Percentiles rank a stretch among this genome's conserved stretches.
Evolutionary conservation across 2,797 vertebrate genomes (phyloP).

Genomic region (Malurus splendens): DNA sequence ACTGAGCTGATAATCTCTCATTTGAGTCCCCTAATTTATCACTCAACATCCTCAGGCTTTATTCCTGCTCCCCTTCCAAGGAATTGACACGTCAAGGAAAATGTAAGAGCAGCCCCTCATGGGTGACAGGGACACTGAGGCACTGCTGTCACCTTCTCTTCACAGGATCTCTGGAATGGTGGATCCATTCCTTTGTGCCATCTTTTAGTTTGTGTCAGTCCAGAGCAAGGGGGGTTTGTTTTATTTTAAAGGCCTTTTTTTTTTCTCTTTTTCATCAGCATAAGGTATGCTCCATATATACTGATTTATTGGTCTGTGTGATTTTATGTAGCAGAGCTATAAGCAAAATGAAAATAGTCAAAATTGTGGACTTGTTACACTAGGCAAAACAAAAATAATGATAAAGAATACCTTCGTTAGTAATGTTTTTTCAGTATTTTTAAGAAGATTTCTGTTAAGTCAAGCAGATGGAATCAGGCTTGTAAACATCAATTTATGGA

Average conservation of each 20-base stretch:
- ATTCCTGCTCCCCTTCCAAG: constrained; percentile 25
- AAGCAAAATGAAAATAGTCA: not conserved
- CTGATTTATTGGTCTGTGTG: not conserved
- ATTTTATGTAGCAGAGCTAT: not conserved
- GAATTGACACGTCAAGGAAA: constrained; percentile 18
- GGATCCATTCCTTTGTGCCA: not conserved
- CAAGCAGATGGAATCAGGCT: not conserved
- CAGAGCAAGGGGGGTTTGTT: not conserved
- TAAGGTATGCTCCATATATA: not conserved
- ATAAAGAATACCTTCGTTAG: not conserved
- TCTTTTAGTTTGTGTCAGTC: not conserved
- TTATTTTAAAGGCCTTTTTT: not conserved
- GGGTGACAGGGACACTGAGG: not conserved
- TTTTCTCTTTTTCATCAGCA: not conserved
- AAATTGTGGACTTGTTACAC: not conserved
- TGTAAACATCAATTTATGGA: not conserved
- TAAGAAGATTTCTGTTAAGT: not conserved
- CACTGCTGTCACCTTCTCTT: not conserved
- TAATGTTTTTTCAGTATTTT: not conserved
- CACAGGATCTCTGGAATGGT: not conserved
- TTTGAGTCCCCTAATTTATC: constrained; percentile 49
- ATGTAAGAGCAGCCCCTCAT: not conserved
- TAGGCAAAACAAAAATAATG: not conserved
- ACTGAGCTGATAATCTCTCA: constrained; percentile 23
- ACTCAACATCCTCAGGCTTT: constrained; percentile 1